Evolutionary conservation across 2,888 invertebrate genomes (phyloP), one percentile per base, ranked within the genome.

Genomic region (Venustoraphidia nigricollis): DNA sequence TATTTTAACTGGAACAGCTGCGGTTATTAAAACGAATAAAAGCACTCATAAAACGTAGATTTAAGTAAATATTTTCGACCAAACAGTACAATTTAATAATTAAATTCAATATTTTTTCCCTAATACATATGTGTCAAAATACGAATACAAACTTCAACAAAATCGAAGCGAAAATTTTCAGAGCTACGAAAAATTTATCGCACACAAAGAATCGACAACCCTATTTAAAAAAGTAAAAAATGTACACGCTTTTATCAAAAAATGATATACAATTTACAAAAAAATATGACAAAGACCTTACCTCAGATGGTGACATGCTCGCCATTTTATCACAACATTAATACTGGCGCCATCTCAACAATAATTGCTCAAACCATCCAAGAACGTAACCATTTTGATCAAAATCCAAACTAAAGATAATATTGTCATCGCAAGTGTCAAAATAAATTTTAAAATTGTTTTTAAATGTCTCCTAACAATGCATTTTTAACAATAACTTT

Each of bases 221-320:
- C 41, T 11, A 41, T 41, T 11, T 27, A 11, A 41, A n/a, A n/a
- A 41, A 14, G 17, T 17, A 38, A 34, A 34, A 43, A 41, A 48
- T 11, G 10, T 46, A 50, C 39, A 41, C 44, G 39, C 47, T 34
- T 51, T 38, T 36, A 50, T 17, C 37, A 34, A 17, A 49, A 49
- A 14, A 43, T 41, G 40, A 47, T 35, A 45, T 44, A 45, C 64
- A 63, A 66, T 66, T 64, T 62, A 43, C 27, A 46, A 36, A 47
- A 36, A 27, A 41, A 44, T 47, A 17, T 51, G 37, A 51, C 46
- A 49, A 47, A 55, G 52, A 51, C 70, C 76, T 71, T 68, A 81
- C 81, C 76, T 81, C 79, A 64, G 81, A 81, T 69, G 81, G 81
- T 66, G 81, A 81, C 76, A 80, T 74, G 70, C 79, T 76, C 72